Percentiles rank a stretch among this genome's conserved stretches.
These are phyloP conservation scores for Erpornis zantholeuca DNA, from an alignment of 2,113 vertebrate genomes.

Conservation along the genomic window DNA sequence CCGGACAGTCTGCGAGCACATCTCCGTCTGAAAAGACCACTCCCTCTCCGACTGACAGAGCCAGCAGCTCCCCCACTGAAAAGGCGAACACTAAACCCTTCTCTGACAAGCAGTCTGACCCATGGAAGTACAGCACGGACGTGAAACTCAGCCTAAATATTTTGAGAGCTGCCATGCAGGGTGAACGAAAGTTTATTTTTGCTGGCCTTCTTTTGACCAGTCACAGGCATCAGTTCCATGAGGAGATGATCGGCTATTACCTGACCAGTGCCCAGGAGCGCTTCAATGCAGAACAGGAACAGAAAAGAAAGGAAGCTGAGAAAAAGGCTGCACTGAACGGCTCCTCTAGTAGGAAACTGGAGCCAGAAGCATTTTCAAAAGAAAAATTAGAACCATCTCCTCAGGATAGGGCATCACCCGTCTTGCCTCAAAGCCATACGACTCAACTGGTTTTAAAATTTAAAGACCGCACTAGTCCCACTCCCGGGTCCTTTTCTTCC, in stretches of 20 bases:
- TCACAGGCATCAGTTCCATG: constrained; percentile 96
- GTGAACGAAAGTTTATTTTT: constrained; percentile 98
- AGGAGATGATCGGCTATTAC: constrained; percentile 99
- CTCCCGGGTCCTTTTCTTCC: constrained; percentile 80
- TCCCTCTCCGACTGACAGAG: constrained; percentile 89
- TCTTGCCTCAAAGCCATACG: constrained; percentile 83
- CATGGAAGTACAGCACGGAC: constrained; percentile 98
- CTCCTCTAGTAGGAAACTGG: constrained; percentile 65
- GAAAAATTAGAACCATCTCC: constrained; percentile 83
- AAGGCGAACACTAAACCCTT: constrained; percentile 69
- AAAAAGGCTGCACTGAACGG: constrained; percentile 70
- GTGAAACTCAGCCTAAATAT: constrained; percentile 99
- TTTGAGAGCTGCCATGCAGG: constrained; percentile 96
- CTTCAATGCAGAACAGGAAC: constrained; percentile 95
- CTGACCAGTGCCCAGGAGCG: constrained; percentile 95
- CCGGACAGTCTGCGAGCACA: constrained; percentile 88
- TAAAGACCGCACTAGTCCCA: constrained; percentile 87
- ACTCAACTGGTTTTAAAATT: constrained; percentile 84
- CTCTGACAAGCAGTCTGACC: constrained; percentile 82
- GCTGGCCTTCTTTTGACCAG: constrained; percentile 95
- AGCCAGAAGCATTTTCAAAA: constrained; percentile 71
- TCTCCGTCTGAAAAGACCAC: constrained; percentile 94
- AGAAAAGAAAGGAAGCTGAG: constrained; percentile 86
- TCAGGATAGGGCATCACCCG: constrained; percentile 85
- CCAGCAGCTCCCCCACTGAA: constrained; percentile 73